Conservation (phyloP, 2,113 vertebrate species). For the Empidonax alnorum region DNA sequence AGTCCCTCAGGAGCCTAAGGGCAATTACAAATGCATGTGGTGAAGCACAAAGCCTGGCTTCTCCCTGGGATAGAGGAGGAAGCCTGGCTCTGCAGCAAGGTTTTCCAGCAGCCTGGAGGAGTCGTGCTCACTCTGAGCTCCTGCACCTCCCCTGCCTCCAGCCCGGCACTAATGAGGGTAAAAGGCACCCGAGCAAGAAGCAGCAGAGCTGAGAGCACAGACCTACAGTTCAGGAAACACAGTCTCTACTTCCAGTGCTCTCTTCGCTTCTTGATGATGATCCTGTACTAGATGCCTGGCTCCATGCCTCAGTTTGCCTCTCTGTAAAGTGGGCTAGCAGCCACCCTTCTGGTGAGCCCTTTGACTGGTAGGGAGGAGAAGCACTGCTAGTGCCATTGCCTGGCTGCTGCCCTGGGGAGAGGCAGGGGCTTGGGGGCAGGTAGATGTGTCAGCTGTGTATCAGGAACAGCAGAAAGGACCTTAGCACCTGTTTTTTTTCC, state of each 20-base stretch:
- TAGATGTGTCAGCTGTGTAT: neutral
- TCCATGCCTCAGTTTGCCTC: neutral
- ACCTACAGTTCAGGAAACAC: neutral
- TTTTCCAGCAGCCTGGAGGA: neutral
- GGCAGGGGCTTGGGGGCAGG: neutral
- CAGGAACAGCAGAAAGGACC: neutral
- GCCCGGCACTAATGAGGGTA: accelerated
- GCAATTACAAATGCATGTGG: neutral
- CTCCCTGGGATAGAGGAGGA: accelerated
- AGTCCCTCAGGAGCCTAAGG: neutral
- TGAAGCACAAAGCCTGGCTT: neutral
- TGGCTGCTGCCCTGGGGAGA: accelerated
- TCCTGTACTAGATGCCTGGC: accelerated
- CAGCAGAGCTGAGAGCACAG: neutral
- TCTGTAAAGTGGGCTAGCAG: neutral
- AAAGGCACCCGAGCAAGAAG: neutral
- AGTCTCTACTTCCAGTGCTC: neutral
- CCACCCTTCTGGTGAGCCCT: neutral
- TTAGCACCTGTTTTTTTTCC: neutral
- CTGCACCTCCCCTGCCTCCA: neutral
- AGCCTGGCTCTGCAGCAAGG: neutral
- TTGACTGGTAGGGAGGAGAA: neutral
- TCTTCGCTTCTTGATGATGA: neutral
- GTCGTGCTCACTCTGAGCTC: accelerated
- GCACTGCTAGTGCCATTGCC: accelerated